Percentiles rank a stretch among this genome's conserved stretches.
phyloP scores from a whole-genome alignment of 2,888 invertebrate species.

The Artemia sinica region DNA sequence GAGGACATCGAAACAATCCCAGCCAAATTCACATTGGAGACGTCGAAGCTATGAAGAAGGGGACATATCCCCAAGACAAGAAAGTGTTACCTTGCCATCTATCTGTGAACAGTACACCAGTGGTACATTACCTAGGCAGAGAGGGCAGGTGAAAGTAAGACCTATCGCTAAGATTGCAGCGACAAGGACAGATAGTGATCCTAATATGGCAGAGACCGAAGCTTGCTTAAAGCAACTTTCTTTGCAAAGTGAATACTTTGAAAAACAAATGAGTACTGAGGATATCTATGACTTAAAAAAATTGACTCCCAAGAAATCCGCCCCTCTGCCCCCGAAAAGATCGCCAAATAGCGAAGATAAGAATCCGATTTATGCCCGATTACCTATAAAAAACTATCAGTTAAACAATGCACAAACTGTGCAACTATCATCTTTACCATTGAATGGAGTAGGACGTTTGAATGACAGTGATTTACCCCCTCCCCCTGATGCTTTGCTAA shows the following conservation, averaged over 20 bases:
- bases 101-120: constrained; percentile 32
- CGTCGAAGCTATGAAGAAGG: constrained; percentile 67
- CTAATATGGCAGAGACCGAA: constrained; percentile 13
- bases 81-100: constrained; percentile 31
- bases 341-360: constrained; percentile 22
- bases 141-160: constrained; percentile 58
- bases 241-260: constrained; percentile 2
- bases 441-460: not conserved
- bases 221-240: constrained; percentile 8
- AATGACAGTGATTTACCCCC: constrained; percentile 15
- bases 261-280: constrained; percentile 1
- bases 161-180: constrained; percentile 54
- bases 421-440: constrained; percentile 7
- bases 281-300: not conserved
- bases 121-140: constrained; percentile 68
- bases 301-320: not conserved
- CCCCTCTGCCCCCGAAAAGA: constrained; percentile 33
- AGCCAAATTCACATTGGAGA: constrained; percentile 38
- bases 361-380: constrained; percentile 20
- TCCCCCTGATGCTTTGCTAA: constrained; percentile 20
- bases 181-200: constrained; percentile 25
- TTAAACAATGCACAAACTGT: not conserved
- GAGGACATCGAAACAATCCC: not conserved
- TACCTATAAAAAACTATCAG: constrained; percentile 22
- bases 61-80: constrained; percentile 74